Evolutionary conservation across 2,797 vertebrate genomes (phyloP).

Genomic region (Aphelocoma californica): DNA sequence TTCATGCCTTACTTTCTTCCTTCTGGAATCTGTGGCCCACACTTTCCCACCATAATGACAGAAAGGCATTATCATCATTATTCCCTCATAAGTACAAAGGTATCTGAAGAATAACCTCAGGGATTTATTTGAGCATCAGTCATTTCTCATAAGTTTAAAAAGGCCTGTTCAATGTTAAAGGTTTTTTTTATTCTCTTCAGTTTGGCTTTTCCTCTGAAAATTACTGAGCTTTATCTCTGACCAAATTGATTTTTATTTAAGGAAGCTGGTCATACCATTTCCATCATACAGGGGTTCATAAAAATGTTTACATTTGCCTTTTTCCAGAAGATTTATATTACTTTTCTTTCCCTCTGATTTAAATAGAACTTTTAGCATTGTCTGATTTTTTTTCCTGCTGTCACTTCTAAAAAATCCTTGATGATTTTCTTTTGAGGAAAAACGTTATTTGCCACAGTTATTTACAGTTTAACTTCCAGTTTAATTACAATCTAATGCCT

Average conservation of each 20-base stretch:
- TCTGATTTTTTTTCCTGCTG: neutral
- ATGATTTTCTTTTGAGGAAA: conserved; percentile 5
- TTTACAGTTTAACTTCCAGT: conserved; percentile 35
- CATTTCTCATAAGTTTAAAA: conserved; percentile 1
- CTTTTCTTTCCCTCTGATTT: neutral
- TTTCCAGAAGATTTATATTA: neutral
- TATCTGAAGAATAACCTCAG: neutral
- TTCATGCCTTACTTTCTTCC: neutral
- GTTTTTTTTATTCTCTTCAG: neutral
- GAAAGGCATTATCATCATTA: neutral
- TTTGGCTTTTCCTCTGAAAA: neutral
- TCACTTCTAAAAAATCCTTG: neutral
- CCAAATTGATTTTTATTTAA: neutral
- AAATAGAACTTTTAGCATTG: neutral
- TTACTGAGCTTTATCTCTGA: neutral
- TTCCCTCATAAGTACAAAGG: neutral
- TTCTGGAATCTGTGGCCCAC: neutral
- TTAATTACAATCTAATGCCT: conserved; percentile 39
- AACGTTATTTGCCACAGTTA: conserved; percentile 20
- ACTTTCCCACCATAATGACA: neutral
- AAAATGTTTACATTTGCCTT: neutral
- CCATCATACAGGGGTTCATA: neutral
- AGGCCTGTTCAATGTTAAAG: neutral
- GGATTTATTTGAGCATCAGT: neutral
- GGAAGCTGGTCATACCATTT: neutral